Conservation (phyloP, 2,797 vertebrate genomes). For the Arctocebus calabarensis region DNA sequence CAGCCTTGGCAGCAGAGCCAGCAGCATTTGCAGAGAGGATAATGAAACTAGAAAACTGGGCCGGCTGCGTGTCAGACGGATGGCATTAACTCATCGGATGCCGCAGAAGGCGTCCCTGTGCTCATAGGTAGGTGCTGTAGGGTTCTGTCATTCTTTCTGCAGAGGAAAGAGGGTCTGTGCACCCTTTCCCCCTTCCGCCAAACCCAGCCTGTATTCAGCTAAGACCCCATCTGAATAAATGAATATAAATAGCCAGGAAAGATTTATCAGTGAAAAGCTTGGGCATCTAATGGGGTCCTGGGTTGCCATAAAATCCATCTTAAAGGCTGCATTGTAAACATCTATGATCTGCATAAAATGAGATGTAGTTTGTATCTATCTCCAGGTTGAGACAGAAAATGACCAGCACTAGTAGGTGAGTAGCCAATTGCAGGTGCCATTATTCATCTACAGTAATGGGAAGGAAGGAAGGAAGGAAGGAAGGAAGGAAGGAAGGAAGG, state of each 20-base stretch:
- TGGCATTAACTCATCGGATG: not conserved
- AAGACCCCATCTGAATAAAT: not conserved
- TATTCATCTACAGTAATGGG: not conserved
- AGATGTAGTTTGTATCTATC: too few relatives aligned
- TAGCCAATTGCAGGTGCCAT: accelerated
- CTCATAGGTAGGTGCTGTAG: not conserved
- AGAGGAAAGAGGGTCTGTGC: not conserved
- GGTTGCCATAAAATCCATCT: not conserved
- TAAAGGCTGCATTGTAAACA: too few relatives aligned
- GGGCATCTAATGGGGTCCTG: not conserved
- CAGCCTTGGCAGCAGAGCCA: too few relatives aligned
- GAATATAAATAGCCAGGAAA: not conserved
- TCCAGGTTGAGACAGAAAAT: too few relatives aligned
- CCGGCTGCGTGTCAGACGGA: not conserved
- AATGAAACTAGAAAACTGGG: not conserved
- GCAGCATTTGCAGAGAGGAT: not conserved
- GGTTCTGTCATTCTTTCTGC: not conserved
- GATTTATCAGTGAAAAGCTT: not conserved
- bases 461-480: too few relatives aligned
- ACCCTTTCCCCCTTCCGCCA: not conserved
- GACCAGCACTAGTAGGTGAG: too few relatives aligned
- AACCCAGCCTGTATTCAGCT: not conserved
- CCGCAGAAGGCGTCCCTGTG: not conserved
- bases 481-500: too few relatives aligned
- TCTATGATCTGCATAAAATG: too few relatives aligned